Conservation (phyloP, 2,797 vertebrate species). For the Tolypeutes matacus region DNA sequence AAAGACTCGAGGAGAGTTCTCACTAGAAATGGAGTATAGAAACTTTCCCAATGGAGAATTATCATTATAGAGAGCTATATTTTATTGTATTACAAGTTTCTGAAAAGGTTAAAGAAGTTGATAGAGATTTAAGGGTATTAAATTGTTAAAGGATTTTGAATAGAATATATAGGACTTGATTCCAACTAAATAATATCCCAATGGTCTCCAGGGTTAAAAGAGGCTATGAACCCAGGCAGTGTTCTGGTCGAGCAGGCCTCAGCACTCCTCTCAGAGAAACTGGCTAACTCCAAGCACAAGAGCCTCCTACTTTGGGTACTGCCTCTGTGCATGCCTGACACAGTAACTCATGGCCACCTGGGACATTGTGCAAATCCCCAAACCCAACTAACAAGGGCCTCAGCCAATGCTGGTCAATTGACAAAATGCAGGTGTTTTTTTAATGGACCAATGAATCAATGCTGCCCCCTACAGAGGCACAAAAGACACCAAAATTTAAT, state of each 20-base stretch:
- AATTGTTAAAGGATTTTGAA: background rate
- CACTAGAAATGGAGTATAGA: background rate
- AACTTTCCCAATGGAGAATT: background rate
- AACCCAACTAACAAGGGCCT: background rate
- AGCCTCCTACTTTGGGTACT: background rate
- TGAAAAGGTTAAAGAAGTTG: constrained; percentile 1
- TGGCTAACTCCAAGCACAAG: background rate
- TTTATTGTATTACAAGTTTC: background rate
- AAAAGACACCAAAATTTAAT: background rate
- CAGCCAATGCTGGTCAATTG: background rate
- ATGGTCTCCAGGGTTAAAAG: background rate
- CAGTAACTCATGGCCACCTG: background rate
- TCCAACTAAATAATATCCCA: background rate
- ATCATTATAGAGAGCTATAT: background rate
- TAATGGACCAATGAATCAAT: background rate
- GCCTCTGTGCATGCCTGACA: background rate
- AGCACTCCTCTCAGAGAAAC: background rate
- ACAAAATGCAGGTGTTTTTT: background rate
- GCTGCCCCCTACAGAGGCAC: background rate
- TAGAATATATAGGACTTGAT: background rate
- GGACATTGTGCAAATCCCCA: background rate
- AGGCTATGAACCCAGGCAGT: background rate
- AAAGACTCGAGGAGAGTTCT: background rate
- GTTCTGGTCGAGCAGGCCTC: too few relatives aligned
- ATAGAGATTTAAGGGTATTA: background rate